phyloP scores from a whole-genome alignment of 1,140 invertebrate species.

The Chionoecetes opilio region DNA sequence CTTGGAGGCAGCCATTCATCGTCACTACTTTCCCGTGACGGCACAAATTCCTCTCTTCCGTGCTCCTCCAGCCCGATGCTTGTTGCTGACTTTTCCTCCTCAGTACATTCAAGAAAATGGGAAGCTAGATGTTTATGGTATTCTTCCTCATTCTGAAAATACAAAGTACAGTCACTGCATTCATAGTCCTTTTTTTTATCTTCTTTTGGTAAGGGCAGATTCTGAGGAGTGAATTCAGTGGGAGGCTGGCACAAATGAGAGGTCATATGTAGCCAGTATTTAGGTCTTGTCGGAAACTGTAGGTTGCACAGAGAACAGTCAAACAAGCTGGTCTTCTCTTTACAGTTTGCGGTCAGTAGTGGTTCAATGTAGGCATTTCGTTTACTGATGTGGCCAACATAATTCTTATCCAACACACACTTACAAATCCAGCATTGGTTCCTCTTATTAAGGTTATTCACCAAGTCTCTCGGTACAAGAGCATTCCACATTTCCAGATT shows the following conservation, averaged over 20 bases:
- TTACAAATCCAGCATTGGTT: constrained; percentile 76
- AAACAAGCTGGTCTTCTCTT: constrained; percentile 10
- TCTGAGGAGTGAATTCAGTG: not conserved
- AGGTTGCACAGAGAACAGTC: constrained; percentile 45
- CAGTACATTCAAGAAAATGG: constrained; percentile 45
- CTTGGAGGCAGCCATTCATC: constrained; percentile 55
- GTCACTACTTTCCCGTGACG: not conserved
- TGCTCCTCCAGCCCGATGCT: not conserved
- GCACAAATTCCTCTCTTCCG: not conserved
- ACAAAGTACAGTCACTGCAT: constrained; percentile 53
- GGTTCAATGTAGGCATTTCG: constrained; percentile 62
- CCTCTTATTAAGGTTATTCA: constrained; percentile 41
- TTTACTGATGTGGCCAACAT: constrained; percentile 51
- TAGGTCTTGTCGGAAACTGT: constrained; percentile 10
- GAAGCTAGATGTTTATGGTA: constrained; percentile 44
- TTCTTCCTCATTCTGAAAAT: constrained; percentile 32
- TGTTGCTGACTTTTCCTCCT: not conserved
- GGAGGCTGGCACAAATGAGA: constrained; percentile 17
- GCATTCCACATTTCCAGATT: constrained; percentile 66
- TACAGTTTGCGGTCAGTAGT: constrained; percentile 23
- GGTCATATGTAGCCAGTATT: constrained; percentile 45
- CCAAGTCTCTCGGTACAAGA: constrained; percentile 62
- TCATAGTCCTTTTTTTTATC: not conserved
- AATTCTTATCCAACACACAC: constrained; percentile 48
- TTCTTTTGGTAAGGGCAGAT: not conserved